Evolutionary conservation across 2,113 vertebrate genomes (phyloP).

Genomic region (Ariopsis seemanni): DNA sequence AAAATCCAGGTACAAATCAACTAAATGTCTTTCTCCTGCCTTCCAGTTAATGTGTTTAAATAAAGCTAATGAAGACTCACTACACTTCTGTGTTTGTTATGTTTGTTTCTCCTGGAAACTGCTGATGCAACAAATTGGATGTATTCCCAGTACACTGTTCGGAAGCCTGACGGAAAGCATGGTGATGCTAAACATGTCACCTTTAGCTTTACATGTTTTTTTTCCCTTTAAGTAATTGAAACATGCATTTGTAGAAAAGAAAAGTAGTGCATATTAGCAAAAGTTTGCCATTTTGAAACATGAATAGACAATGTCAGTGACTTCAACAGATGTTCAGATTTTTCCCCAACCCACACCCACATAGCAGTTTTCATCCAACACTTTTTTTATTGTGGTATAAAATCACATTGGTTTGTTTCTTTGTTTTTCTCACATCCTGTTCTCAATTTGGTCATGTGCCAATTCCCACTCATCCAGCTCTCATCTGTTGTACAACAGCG

Average conservation of each 20-base stretch:
- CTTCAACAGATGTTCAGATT: not conserved
- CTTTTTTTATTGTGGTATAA: no score
- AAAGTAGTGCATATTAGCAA: not conserved
- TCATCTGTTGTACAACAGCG: not conserved
- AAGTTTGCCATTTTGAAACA: not conserved
- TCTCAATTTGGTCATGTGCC: no score
- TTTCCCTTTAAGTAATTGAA: not conserved
- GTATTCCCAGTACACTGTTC: not conserved
- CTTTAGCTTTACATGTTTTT: not conserved
- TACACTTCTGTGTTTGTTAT: not conserved
- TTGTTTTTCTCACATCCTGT: not conserved
- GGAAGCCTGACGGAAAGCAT: not conserved
- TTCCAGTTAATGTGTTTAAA: not conserved
- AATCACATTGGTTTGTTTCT: not conserved
- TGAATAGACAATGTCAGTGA: not conserved
- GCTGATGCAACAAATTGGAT: not conserved
- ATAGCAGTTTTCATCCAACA: not conserved
- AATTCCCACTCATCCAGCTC: not conserved
- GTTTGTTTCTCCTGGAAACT: not conserved
- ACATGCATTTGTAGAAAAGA: not conserved
- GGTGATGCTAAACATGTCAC: not conserved
- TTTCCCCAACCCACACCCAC: not conserved
- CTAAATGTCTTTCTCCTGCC: not conserved
- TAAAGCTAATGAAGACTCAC: not conserved
- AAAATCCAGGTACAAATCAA: not conserved